Percentiles rank a stretch among this genome's conserved stretches.
These are phyloP conservation scores for Trachemys scripta DNA, from an alignment of 2,113 vertebrate species.

Conservation along the genomic window DNA sequence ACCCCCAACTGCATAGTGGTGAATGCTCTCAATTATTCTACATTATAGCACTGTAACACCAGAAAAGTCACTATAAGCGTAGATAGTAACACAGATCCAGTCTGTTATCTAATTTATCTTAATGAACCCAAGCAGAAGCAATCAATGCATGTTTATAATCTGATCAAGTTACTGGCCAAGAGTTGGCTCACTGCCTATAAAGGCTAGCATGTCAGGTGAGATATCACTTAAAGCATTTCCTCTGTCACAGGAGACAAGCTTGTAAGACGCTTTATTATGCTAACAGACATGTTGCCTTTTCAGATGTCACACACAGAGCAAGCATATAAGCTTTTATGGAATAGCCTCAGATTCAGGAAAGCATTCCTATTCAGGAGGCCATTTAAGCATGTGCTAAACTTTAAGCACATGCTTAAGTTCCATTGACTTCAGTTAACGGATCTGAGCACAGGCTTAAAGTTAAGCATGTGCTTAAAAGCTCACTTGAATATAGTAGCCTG, in stretches of 20 bases:
- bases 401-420: neutral
- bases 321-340: neutral
- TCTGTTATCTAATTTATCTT: constrained; percentile 28
- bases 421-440: neutral
- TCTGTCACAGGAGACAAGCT: neutral
- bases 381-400: neutral
- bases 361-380: neutral
- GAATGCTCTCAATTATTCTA: constrained; percentile 1
- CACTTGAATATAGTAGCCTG: neutral
- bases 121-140: neutral
- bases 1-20: accelerated
- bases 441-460: neutral
- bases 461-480: neutral
- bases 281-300: accelerated
- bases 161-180: neutral
- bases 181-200: neutral
- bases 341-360: neutral
- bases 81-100: neutral
- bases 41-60: neutral
- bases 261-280: neutral
- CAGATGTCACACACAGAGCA: neutral
- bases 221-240: accelerated
- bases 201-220: neutral
- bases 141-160: neutral
- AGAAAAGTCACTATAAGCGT: neutral